phyloP scores from a whole-genome alignment of 2,888 invertebrate genomes.

The Cantharis rustica region DNA sequence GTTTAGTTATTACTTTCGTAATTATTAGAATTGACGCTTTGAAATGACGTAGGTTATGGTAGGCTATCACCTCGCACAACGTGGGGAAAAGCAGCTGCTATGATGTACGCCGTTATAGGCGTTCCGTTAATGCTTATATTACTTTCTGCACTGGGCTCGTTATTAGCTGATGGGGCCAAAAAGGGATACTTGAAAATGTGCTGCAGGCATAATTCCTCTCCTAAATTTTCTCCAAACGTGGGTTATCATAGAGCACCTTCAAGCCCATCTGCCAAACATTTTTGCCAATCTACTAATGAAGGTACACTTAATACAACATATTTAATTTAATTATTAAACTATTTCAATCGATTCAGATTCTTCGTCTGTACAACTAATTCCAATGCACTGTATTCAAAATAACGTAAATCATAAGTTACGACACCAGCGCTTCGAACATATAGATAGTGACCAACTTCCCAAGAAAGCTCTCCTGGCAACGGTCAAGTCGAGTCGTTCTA shows the following conservation, averaged over 20 bases:
- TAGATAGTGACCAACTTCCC: constrained; percentile 47
- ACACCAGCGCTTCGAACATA: constrained; percentile 31
- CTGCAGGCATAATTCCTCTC: constrained; percentile 44
- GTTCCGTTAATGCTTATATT: constrained; percentile 87
- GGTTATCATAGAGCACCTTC: constrained; percentile 63
- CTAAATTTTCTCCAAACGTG: constrained; percentile 41
- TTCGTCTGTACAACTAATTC: constrained; percentile 48
- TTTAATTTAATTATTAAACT: neutral
- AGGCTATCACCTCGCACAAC: constrained; percentile 84
- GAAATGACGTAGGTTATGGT: constrained; percentile 71
- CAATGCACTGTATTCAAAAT: constrained; percentile 45
- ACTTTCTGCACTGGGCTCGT: constrained; percentile 80
- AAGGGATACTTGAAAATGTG: constrained; percentile 65
- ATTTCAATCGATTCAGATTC: constrained; percentile 38
- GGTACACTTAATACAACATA: constrained; percentile 29
- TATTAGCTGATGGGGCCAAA: constrained; percentile 77
- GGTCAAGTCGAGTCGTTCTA: constrained; percentile 49
- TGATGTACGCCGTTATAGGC: constrained; percentile 84
- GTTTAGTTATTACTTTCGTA: constrained; percentile 39
- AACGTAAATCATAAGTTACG: constrained; percentile 39
- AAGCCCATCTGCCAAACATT: constrained; percentile 58
- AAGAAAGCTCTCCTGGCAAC: constrained; percentile 53
- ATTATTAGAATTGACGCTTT: neutral
- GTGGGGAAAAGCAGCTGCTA: constrained; percentile 81
- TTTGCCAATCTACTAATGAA: constrained; percentile 50